Evolutionary conservation across 2,113 vertebrate species (phyloP).

Genomic region (Passer montanus): DNA sequence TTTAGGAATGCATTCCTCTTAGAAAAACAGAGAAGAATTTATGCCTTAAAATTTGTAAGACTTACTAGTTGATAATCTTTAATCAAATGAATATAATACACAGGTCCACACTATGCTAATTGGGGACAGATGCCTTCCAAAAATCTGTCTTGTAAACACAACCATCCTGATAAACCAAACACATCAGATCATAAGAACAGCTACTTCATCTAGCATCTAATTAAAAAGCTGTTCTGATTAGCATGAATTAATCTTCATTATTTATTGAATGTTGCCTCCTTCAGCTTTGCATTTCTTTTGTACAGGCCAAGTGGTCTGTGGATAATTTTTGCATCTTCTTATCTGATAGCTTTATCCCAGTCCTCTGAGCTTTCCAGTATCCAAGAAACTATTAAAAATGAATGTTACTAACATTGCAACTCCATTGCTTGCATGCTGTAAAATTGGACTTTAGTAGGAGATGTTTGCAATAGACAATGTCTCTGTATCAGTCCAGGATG

Average conservation of each 20-base stretch:
- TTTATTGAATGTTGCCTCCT: background rate
- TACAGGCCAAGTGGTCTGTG: background rate
- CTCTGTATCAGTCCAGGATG: background rate
- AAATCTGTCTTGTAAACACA: background rate
- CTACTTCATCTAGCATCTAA: background rate
- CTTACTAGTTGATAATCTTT: background rate
- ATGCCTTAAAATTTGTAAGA: background rate
- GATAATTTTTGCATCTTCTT: background rate
- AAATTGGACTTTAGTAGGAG: background rate
- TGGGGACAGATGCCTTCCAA: background rate
- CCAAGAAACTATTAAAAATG: background rate
- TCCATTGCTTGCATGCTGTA: background rate
- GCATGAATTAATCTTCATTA: background rate
- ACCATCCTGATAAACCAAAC: background rate
- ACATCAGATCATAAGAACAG: background rate
- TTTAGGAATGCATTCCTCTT: background rate
- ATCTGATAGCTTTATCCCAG: background rate
- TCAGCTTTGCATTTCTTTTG: background rate
- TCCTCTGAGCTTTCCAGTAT: background rate
- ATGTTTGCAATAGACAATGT: background rate
- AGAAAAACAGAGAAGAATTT: background rate
- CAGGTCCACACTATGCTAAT: background rate
- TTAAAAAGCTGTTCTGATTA: background rate
- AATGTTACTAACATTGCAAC: background rate
- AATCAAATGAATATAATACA: background rate